A percentile compares a stretch with the other conserved stretches of the same genome.
Conservation (phyloP, 1,140 invertebrate species). For the Papilio xuthus region DNA sequence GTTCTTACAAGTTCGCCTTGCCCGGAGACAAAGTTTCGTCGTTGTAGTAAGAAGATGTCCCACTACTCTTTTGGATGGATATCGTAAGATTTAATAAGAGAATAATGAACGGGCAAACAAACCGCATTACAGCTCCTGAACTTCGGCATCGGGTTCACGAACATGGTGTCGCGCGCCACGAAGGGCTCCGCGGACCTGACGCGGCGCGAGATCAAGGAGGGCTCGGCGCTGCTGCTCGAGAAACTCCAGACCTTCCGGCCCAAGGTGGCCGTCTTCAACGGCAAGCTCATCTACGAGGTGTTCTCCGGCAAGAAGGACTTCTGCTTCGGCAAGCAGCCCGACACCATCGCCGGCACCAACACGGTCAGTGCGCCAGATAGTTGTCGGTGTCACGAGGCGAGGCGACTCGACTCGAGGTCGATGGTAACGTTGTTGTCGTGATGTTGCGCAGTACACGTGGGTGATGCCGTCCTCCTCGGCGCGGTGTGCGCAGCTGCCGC, state of each 20-base stretch:
- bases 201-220: conserved; percentile 98
- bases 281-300: conserved; percentile 98
- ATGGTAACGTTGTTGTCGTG: no score
- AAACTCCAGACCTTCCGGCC: conserved; percentile 96
- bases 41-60: no score
- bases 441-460: conserved; percentile 93
- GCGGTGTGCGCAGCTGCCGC: conserved; percentile 95
- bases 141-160: conserved; percentile 98
- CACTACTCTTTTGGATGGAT: no score
- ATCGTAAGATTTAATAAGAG: no score
- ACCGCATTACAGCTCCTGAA: conserved; percentile 85
- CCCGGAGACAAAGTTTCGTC: no score
- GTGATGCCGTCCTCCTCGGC: conserved; percentile 99
- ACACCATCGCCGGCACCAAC: conserved; percentile 95
- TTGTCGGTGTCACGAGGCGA: not conserved
- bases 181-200: conserved; percentile 98
- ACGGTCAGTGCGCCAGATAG: conserved; percentile 86
- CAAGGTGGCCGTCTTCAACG: conserved; percentile 99
- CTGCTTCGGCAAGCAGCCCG: conserved; percentile 97
- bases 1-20: not conserved
- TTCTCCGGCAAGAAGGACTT: conserved; percentile 99
- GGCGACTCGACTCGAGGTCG: no score
- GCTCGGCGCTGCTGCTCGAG: conserved; percentile 93
- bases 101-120: no score
- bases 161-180: conserved; percentile 97